Base-by-base conservation (phyloP, 2,888 invertebrate genomes). In the Drosophila meridionalis region DNA sequence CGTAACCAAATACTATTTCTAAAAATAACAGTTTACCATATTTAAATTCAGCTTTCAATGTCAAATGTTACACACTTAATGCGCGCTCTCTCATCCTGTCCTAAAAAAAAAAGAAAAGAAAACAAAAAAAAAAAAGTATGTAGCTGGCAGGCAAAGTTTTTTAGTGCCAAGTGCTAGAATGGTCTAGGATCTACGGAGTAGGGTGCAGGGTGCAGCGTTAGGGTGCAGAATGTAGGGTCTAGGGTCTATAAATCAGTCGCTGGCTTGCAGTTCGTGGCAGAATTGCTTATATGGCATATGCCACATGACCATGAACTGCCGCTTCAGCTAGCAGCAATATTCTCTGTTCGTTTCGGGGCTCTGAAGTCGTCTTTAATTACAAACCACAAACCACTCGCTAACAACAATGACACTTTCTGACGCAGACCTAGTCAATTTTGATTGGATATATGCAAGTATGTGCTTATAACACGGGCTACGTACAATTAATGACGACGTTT, bases 21-120 rank as follows among this genome's bases (percentile, higher is more conserved):
- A 82, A 84, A 78, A 78, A 87, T 83, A 83, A 40, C 32, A 32
- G 55, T 57, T 80, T 57, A 62, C 50, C 69, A 70, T 67, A 66
- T 63, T 82, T 58, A 76, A 78, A 80, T 80, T 59, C 63, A 57
- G 38, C 62, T 77, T 82, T 82, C 84, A 83, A 83, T 85, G 84
- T 79, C 87, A 87, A 81, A 71, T 45, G 69, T 66, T 84, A 73
- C 82, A 70, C 64, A 67, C 50, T 64, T 36, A 50, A 58, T 53
- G 42, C 40, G 53, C 55, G 30, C 55, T 36, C 70, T 32, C 70
- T 42, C 45, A 57, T 63, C 40, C 69, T 53, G 65, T 32, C 4
- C 38, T 45, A 28, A 20, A 53, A 53, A 52, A 9, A 12, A 5
- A 20, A n/a, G 2, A 26, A 53, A 36, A 53, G 34, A 48, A 30